Percentiles rank a stretch among this genome's conserved stretches.
These are phyloP conservation scores for Druon quercuslanigerum DNA, from an alignment of 1,140 invertebrate species.

Conservation along the genomic window DNA sequence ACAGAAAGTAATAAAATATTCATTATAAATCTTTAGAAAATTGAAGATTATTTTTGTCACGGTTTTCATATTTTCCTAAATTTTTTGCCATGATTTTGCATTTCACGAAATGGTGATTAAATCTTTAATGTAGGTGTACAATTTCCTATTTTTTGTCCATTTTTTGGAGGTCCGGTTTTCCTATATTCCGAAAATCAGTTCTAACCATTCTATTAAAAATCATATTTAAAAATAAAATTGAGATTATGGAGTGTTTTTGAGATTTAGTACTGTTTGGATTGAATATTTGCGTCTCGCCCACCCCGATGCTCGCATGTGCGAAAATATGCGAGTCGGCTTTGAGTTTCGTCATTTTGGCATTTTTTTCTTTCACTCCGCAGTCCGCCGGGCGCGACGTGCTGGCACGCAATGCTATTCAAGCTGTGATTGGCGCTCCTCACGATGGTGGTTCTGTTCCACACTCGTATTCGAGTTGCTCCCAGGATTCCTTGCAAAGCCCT, in stretches of 20 bases:
- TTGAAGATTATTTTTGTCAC: no score
- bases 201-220: no score
- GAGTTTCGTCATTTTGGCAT: slow-evolving; percentile 56
- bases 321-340: slow-evolving; percentile 44
- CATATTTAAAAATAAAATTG: neutral
- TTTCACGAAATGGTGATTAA: no score
- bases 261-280: slow-evolving; percentile 42
- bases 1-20: no score
- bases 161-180: no score
- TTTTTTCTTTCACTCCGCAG: slow-evolving; percentile 49
- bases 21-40: no score
- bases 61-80: no score
- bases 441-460: slow-evolving; percentile 36
- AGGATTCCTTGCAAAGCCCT: slow-evolving; percentile 38
- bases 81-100: no score
- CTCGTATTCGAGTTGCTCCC: slow-evolving; percentile 34
- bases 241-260: neutral
- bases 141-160: no score
- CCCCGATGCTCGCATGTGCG: slow-evolving; percentile 35
- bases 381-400: slow-evolving; percentile 62
- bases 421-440: slow-evolving; percentile 60
- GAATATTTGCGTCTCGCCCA: slow-evolving; percentile 49
- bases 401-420: slow-evolving; percentile 63
- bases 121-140: no score
- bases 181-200: no score